Base-by-base conservation (phyloP, 53 echinoderm and acorn worm species). In the Hippasteria phrygiana region DNA sequence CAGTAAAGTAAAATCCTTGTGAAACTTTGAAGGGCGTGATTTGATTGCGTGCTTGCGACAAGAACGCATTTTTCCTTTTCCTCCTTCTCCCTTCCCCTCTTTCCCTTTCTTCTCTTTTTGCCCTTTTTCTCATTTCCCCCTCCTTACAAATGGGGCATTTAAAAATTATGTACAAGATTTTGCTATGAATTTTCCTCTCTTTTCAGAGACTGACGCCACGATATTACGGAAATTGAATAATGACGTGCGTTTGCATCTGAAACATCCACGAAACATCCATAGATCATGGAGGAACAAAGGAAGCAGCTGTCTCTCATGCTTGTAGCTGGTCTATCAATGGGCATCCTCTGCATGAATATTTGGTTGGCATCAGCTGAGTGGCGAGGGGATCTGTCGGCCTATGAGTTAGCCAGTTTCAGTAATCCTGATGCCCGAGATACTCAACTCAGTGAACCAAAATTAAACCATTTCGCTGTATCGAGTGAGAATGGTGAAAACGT, bases 401-500 rank as follows among this genome's bases (percentile, higher is more conserved):
- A 89, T 78, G 67, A 89, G 42, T 20, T 66, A 28, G 67, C 89
- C 28, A 43, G 41, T 69, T 89, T 78, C 35, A 35, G 17, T n/a
- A 88, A 88, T 63, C 62, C 88, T 6, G 64, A 54, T 46, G 7
- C 9, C 3, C 20, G 14, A 8, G 26, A 14, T 22, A 24, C 3
- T 59, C 3, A 22, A 24, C 3, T 1, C 16, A 22, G 59, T 26
- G 59, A 0, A 3, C 20, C 76, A 33, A 42, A 62, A n/a, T 39
- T 88, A 32, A 62, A 74, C 41, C 74, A 75, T 27, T 88, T 88
- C 41, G 28, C 46, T 40, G 39, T 39, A 31, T 56, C 37, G 35
- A 55, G 33, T 62, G 88, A 64, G 0, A 39, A 65, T 62, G 88
- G 73, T 41, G 46, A 64, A n/a, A n/a, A n/a, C n/a, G n/a, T n/a